Evolutionary conservation across 2,888 invertebrate species (phyloP).

Genomic region (Dicranocentrus wangi): DNA sequence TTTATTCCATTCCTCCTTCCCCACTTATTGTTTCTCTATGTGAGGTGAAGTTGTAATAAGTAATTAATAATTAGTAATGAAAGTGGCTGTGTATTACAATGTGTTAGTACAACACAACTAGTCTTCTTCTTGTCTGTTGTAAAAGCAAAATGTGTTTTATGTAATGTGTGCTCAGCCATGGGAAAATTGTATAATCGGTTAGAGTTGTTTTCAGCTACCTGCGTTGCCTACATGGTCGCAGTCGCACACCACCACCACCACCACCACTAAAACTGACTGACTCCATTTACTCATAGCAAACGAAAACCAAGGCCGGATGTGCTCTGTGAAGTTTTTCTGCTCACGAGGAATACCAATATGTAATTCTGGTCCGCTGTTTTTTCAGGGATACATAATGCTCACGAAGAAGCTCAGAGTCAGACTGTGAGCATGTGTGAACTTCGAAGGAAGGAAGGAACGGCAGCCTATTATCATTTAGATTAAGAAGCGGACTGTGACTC

Average conservation of each 20-base stretch:
- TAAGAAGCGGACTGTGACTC: constrained; percentile 65
- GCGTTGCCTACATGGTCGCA: constrained; percentile 1
- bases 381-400: constrained; percentile 1
- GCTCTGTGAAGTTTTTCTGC: constrained; percentile 47
- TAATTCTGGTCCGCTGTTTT: not conserved
- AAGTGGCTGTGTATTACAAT: constrained; percentile 48
- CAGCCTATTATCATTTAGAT: constrained; percentile 65
- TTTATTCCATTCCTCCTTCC: constrained; percentile 20
- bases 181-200: constrained; percentile 60
- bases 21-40: constrained; percentile 48
- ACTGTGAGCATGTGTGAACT: not conserved
- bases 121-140: not conserved
- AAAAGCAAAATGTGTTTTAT: not conserved
- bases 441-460: constrained; percentile 26
- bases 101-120: constrained; percentile 40
- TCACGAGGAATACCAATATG: constrained; percentile 52
- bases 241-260: too few species aligned
- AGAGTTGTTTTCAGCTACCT: constrained; percentile 9
- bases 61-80: constrained; percentile 55
- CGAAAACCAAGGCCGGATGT: constrained; percentile 54
- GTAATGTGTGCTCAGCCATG: constrained; percentile 61
- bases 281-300: constrained; percentile 22
- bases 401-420: constrained; percentile 19
- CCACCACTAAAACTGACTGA: not conserved
- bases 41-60: constrained; percentile 65